Evolutionary conservation across 2,888 invertebrate genomes (phyloP).

Genomic region (Cephus pygmeus): DNA sequence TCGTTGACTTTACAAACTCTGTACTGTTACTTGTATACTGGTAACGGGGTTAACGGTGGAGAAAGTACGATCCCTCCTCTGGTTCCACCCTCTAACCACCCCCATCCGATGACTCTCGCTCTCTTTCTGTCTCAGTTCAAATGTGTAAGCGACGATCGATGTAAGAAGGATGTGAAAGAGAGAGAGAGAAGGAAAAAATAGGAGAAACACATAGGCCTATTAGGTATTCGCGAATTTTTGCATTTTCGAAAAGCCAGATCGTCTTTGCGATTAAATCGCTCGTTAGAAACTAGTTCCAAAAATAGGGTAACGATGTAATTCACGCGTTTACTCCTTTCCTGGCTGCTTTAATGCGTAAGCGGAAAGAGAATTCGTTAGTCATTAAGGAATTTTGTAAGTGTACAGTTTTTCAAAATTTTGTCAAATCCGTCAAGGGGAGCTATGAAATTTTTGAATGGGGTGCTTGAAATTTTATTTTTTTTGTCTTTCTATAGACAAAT

Average conservation of each 20-base stretch:
- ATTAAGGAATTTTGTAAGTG: neutral
- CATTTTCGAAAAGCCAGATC: neutral
- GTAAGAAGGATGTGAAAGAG: neutral
- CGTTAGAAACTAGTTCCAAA: neutral
- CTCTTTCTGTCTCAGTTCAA: neutral
- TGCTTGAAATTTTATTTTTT: neutral
- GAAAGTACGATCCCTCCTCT: conserved; percentile 8
- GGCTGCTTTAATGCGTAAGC: neutral
- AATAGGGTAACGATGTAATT: neutral
- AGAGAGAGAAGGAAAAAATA: neutral
- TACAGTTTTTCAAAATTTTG: neutral
- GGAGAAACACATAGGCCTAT: neutral
- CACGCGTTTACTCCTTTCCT: neutral
- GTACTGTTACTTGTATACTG: conserved; percentile 26
- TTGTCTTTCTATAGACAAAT: neutral
- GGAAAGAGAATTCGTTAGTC: neutral
- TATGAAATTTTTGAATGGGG: neutral
- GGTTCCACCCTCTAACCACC: neutral
- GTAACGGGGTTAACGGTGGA: conserved; percentile 35
- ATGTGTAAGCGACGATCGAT: neutral
- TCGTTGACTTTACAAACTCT: conserved; percentile 24
- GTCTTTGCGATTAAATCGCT: neutral
- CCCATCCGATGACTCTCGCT: neutral
- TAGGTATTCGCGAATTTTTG: neutral
- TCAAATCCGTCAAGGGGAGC: neutral